Percentiles rank a stretch among this genome's conserved stretches.
Evolutionary conservation across 2,888 invertebrate genomes (phyloP).

Genomic region (Chironomus riparius): DNA sequence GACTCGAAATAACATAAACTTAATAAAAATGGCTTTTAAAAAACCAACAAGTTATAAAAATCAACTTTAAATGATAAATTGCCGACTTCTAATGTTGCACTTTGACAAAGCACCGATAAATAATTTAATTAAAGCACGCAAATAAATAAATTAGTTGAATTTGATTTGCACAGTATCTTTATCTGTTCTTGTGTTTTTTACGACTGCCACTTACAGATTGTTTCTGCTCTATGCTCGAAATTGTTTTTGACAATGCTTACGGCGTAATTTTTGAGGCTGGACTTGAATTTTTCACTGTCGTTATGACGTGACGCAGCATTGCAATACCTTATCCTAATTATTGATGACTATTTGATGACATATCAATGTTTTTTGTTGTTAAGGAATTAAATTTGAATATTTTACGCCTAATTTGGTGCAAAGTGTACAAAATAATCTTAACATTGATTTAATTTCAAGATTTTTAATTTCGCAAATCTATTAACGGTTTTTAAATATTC

Average conservation of each 20-base stretch:
- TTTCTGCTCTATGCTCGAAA: background rate
- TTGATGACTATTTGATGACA: background rate
- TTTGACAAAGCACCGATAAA: constrained; percentile 24
- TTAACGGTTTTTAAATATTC: no score
- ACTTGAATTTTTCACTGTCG: background rate
- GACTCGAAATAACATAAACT: constrained; percentile 24
- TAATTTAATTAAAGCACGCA: constrained; percentile 27
- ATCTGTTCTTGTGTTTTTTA: constrained; percentile 25
- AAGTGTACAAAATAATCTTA: no score
- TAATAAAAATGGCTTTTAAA: constrained; percentile 27
- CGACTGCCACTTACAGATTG: constrained; percentile 25
- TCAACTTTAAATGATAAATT: constrained; percentile 16
- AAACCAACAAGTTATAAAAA: constrained; percentile 19
- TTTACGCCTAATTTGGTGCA: no score
- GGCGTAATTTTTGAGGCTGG: background rate
- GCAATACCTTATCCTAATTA: no score
- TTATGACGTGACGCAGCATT: background rate
- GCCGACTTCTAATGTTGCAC: constrained; percentile 20
- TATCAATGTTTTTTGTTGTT: background rate
- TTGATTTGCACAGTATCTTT: constrained; percentile 21
- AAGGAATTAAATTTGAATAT: no score
- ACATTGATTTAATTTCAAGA: no score
- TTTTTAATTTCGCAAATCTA: no score
- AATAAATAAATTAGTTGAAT: constrained; percentile 25
- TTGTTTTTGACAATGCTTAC: background rate